These are phyloP conservation scores for Tachuris rubrigastra DNA, from an alignment of 2,113 vertebrate genomes.

Conservation along the genomic window DNA sequence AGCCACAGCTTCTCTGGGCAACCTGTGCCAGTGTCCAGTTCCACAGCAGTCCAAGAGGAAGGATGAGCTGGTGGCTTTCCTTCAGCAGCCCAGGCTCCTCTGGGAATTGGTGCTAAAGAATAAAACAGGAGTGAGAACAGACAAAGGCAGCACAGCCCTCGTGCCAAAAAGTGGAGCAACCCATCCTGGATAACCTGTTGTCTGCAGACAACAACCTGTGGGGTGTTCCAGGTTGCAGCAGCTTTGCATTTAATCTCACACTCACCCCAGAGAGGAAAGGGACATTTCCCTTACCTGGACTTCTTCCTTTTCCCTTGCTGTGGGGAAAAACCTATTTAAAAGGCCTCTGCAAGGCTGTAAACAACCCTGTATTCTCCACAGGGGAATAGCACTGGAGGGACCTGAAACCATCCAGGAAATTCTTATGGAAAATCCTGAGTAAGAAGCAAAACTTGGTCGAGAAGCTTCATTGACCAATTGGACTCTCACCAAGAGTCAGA, in stretches of 20 bases:
- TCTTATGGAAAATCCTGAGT: not conserved
- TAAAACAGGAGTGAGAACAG: not conserved
- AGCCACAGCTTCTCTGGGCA: not conserved
- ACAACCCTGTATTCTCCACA: not conserved
- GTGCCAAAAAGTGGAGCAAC: no score
- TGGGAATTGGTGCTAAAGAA: not conserved
- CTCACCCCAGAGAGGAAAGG: fast-evolving
- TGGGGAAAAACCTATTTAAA: not conserved
- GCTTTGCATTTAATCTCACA: not conserved
- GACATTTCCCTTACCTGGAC: not conserved
- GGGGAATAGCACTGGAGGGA: not conserved
- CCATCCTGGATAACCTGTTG: fast-evolving
- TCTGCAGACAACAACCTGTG: not conserved
- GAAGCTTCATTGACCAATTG: not conserved
- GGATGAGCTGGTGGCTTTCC: not conserved
- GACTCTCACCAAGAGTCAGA: not conserved
- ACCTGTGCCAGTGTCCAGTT: no score
- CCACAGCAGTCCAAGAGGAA: not conserved
- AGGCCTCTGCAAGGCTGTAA: not conserved
- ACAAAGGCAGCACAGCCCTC: not conserved
- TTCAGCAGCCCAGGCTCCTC: not conserved
- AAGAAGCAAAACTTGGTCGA: not conserved
- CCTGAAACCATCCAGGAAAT: not conserved
- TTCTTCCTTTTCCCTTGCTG: not conserved
- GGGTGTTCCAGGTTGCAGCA: not conserved